Evolutionary conservation across 2,797 vertebrate species (phyloP), one percentile per base, ranked within the genome.

Genomic region (Numenius phaeopus): DNA sequence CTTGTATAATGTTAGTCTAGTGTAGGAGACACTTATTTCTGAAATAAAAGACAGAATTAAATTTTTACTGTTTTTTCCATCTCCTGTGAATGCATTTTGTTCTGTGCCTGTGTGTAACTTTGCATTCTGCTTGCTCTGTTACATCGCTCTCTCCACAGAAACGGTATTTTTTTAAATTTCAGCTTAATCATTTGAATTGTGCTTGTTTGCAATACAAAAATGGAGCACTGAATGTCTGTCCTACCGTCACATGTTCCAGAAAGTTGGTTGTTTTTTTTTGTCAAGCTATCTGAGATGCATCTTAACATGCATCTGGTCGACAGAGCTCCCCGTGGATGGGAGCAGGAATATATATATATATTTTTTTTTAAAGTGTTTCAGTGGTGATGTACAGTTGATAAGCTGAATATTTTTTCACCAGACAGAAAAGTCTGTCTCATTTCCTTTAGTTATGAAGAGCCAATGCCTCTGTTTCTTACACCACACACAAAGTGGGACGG

Each of bases 141-240:
- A 23, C 14, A 50, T 79, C 2, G 7, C 29, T 46, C 37, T 86
- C 42, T 94, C 59, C 11, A 29, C 75, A 77, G 87, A 93, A 94
- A 59, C 23, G 40, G 18, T 26, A 2, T 14, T 30, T 39, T 42
- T 50, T 82, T 34, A 2, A 32, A 69, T 77, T 89, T 92, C 44
- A 85, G 69, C 78, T 32, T 95, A 87, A 87, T 89, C 11, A 32
- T 75, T 90, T 89, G 32, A 65, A 72, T 64, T 4, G 2, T 73
- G 78, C 65, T 90, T 75, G 29, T 21, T 93, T 93, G 86, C 83
- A 87, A 57, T 93, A 37, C 34, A 71, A 90, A 85, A 91, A 72
- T 0, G 3, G 30, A 55, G 54, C 54, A 67, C 14, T 72, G 61
- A 81, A 32, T 72, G 61, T 86, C 69, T 86, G 52, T 59, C n/a